phyloP scores from a whole-genome alignment of 1,140 invertebrate genomes.

The Polyergus mexicanus region DNA sequence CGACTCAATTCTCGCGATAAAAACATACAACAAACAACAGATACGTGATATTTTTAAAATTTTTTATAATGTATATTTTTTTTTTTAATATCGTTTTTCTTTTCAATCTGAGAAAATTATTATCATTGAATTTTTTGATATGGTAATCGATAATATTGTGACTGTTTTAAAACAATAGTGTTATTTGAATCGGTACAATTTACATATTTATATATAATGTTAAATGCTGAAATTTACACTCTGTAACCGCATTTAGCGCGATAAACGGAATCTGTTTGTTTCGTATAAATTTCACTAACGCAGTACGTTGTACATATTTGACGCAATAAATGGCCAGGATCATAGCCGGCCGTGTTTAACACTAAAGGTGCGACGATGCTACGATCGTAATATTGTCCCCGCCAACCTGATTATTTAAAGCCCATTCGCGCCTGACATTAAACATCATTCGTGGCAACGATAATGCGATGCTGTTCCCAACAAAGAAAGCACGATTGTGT shows the following conservation, averaged over 20 bases:
- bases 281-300: constrained; percentile 18
- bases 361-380: background rate
- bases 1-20: background rate
- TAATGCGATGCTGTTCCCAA: background rate
- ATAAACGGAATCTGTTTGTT: background rate
- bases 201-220: background rate
- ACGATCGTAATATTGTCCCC: background rate
- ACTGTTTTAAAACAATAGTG: background rate
- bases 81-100: background rate
- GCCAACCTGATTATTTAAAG: constrained; percentile 36
- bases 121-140: background rate
- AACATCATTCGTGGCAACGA: background rate
- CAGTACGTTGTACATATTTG: constrained; percentile 20
- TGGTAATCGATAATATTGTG: background rate
- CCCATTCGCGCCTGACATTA: background rate
- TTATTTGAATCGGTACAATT: background rate
- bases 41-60: background rate
- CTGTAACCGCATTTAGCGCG: background rate
- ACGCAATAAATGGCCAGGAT: constrained; percentile 3
- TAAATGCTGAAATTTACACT: background rate
- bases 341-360: constrained; percentile 17
- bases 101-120: background rate
- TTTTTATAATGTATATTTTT: background rate
- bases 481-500: background rate
- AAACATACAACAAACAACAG: background rate